Evolutionary conservation across 2,797 vertebrate species (phyloP).

Genomic region (Antrozous pallidus): DNA sequence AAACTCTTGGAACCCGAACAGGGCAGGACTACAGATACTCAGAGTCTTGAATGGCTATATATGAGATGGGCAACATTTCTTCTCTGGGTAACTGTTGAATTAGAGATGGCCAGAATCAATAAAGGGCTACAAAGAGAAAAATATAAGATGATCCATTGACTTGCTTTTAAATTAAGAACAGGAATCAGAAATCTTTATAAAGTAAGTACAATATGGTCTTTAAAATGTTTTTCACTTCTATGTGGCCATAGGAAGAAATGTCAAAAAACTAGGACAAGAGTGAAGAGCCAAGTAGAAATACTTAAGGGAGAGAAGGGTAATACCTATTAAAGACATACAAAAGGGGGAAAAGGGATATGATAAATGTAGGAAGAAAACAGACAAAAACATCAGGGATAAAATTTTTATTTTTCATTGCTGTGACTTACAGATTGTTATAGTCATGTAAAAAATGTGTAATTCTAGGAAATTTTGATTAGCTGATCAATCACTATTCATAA

Average conservation of each 20-base stretch:
- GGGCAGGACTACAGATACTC: neutral
- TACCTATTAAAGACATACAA: neutral
- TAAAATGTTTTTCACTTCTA: neutral
- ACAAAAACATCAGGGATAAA: neutral
- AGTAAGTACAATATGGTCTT: neutral
- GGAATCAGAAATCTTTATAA: neutral
- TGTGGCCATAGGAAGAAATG: neutral
- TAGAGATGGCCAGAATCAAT: neutral
- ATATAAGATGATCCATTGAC: neutral
- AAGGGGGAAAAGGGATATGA: neutral
- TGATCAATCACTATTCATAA: neutral
- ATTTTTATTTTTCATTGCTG: neutral
- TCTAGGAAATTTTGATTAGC: neutral
- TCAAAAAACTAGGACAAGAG: neutral
- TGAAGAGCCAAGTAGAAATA: neutral
- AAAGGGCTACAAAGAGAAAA: neutral
- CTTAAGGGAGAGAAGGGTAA: neutral
- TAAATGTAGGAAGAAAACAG: neutral
- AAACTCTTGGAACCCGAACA: neutral
- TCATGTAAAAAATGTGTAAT: neutral
- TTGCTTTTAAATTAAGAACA: conserved; percentile 19
- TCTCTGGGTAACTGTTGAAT: neutral
- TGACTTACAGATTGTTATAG: neutral
- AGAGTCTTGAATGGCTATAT: neutral
- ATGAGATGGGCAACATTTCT: neutral